Evolutionary conservation across 2,113 vertebrate genomes (phyloP), one percentile per base, ranked within the genome.

Genomic region (Apus apus): DNA sequence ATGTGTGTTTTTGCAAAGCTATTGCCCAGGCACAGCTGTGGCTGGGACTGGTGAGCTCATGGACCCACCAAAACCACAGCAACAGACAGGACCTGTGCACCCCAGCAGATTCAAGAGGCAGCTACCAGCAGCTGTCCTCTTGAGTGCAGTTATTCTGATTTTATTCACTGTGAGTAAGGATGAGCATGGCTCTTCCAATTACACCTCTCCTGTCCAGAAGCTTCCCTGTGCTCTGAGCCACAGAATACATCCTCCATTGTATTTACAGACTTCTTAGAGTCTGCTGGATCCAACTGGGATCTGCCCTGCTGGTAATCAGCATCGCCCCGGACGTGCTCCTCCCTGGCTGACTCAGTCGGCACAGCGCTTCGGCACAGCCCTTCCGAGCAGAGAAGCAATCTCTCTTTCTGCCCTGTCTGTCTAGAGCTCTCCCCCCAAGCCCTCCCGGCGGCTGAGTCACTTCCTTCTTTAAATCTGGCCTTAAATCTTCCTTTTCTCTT

Each of bases 391-490:
- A 83, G 90, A 76, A 92, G 87, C 88, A 82, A 87, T 73, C 91
- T 91, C 89, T 94, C 87, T 94, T 94, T 95, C 91, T 95, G 84
- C 93, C 94, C 91, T 87, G 38, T 77, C 94, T 93, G 68, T 83
- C 74, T 95, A 79, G 76, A 94, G 84, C 94, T 89, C 70, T 75
- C 57, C 61, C 65, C 40, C 12, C 58, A 5, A 81, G 56, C 58
- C 70, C 77, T 95, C 70, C 73, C 1, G 0, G 77, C 11, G 46
- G 90, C 79, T 95, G 93, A 97, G 90, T 96, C 94, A 94, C 88
- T 96, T 95, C 95, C 92, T 94, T 92, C 88, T 94, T 93, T 54
- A 92, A 93, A 92, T 94, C 94, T 96, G 83, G 64, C 57, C 73
- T 95, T 93, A 96, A 87, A 96, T 88, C 94, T 96, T 89, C 40